These are phyloP conservation scores for Genyomyrus donnyi DNA, from an alignment of 2,113 vertebrate species.

Conservation along the genomic window DNA sequence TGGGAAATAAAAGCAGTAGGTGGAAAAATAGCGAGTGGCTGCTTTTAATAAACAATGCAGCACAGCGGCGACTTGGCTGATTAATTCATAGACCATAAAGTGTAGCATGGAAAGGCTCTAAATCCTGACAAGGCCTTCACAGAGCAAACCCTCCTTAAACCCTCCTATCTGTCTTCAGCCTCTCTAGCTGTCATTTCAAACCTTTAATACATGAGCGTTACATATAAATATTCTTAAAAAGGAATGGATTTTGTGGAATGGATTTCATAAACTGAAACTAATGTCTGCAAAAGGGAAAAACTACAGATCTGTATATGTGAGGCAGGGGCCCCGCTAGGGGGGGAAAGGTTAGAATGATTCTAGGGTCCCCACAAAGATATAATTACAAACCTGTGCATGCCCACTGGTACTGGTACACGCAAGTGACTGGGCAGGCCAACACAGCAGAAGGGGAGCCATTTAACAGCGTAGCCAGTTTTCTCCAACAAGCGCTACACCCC, in stretches of 20 bases:
- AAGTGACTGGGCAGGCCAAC: slow-evolving; percentile 30
- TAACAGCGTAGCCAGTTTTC: slow-evolving; percentile 23
- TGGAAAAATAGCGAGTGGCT: slow-evolving; percentile 10
- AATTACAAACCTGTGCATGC: slow-evolving; percentile 23
- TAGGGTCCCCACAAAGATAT: no score
- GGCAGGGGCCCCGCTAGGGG: no score
- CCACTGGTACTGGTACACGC: slow-evolving; percentile 21
- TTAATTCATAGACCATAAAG: slow-evolving; percentile 27
- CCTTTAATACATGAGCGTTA: not conserved
- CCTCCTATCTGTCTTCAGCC: slow-evolving; percentile 27
- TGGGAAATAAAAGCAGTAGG: slow-evolving; percentile 20
- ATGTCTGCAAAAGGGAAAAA: not conserved
- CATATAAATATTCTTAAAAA: not conserved
- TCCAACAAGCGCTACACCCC: slow-evolving; percentile 15
- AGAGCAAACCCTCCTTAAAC: slow-evolving; percentile 25
- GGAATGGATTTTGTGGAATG: not conserved
- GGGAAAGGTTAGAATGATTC: no score
- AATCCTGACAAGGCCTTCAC: slow-evolving; percentile 27
- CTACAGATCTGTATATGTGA: not conserved
- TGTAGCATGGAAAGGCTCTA: slow-evolving; percentile 19
- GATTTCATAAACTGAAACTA: not conserved
- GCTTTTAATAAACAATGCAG: slow-evolving; percentile 37
- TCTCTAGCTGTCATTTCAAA: slow-evolving; percentile 24
- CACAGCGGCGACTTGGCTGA: slow-evolving; percentile 19
- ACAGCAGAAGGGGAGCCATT: slow-evolving; percentile 24